Base-by-base conservation (phyloP, 2,113 vertebrate species). In the Pluvianellus socialis region DNA sequence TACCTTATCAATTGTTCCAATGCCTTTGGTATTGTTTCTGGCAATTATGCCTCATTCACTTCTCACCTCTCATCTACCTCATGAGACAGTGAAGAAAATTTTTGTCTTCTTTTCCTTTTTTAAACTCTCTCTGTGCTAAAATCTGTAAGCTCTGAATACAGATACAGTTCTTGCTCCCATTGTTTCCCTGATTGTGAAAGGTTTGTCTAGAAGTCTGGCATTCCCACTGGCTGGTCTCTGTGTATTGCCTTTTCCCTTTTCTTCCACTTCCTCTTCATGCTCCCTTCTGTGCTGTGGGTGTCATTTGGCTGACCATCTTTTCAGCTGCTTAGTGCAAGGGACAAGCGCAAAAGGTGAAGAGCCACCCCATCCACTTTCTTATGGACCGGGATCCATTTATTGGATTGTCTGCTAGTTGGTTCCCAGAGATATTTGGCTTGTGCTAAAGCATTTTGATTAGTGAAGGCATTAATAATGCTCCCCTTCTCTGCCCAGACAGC, bases 141-240 rank as follows among this genome's bases (percentile, higher is more conserved):
- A 27, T 35, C 47, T 63, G 32, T 59, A 71, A 89, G 3, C 17
- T 76, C 26, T 66, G 77, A 75, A 86, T 50, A 52, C 24, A 65
- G n/a, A 50, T 14, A 58, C 7, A 80, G 22, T 30, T 86, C 28
- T 84, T 70, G 12, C 7, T 91, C 20, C 9, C 9, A 32, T 30
- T 91, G 7, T 58, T 95, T 76, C 42, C 24, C 23, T 1, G 4
- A 3, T 72, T 73, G 45, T 55, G 52, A 22, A 92, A 70, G 33
- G 16, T 63, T 53, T 74, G 26, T 55, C 40, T 67, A 28, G 18
- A 74, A 87, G 89, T 47, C 35, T 0, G 3, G 16, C 15, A 30
- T 71, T 92, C 23, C 20, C 0, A 0, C 55, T 73, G 24, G 4
- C 8, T 1, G 1, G 10, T 53, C 21, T 67, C 22, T 44, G 4